Evolutionary conservation across 2,113 vertebrate genomes (phyloP).

Genomic region (Nanger granti): DNA sequence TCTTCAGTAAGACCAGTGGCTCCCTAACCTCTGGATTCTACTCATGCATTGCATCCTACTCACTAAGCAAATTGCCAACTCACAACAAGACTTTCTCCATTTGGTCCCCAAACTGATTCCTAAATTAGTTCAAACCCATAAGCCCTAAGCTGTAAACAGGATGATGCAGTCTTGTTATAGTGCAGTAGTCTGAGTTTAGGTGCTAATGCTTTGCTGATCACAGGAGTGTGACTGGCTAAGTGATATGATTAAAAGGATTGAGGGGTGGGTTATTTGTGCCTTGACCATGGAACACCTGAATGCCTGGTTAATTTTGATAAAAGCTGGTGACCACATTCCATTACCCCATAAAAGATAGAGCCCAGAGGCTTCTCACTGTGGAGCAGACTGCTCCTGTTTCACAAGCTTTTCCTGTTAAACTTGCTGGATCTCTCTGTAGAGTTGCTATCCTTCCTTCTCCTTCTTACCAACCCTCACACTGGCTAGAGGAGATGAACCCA

Average conservation of each 20-base stretch:
- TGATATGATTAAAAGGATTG: not conserved
- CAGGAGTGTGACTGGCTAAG: not conserved
- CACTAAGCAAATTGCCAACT: not conserved
- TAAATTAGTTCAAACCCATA: constrained; percentile 14
- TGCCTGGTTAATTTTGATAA: constrained; percentile 23
- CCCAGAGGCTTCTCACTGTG: not conserved
- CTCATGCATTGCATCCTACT: not conserved
- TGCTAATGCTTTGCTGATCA: not conserved
- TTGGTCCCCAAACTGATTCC: not conserved
- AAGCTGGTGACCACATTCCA: not conserved
- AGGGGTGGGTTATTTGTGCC: not conserved
- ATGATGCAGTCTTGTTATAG: not conserved
- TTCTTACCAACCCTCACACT: not conserved
- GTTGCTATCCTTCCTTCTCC: not conserved
- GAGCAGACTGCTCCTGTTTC: not conserved
- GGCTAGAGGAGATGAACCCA: not conserved
- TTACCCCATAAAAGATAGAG: not conserved
- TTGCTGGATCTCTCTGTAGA: not conserved
- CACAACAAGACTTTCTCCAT: not conserved
- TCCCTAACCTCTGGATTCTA: not conserved
- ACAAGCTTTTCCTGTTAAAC: not conserved
- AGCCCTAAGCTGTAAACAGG: not conserved
- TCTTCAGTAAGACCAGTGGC: not conserved
- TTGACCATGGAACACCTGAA: not conserved
- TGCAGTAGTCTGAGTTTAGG: not conserved